A percentile compares a stretch with the other conserved stretches of the same genome.
Evolutionary conservation across 2,113 vertebrate species (phyloP).

Genomic region (Macrotus californicus): DNA sequence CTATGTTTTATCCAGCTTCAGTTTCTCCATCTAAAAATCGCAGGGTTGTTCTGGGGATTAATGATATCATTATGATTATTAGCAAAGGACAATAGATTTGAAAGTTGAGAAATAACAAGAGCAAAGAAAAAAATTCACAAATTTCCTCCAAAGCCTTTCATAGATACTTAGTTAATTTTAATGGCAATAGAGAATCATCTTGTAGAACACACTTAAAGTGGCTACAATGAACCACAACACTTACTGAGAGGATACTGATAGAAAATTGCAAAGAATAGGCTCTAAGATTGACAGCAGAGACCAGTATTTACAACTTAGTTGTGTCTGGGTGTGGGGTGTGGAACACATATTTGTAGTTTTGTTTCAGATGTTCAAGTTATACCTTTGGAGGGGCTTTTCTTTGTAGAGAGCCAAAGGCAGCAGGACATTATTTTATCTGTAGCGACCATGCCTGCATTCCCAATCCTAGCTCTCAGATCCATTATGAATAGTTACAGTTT

Average conservation of each 20-base stretch:
- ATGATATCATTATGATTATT: not conserved
- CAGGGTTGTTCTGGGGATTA: not conserved
- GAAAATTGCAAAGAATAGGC: not conserved
- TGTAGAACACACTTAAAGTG: not conserved
- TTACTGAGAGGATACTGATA: not conserved
- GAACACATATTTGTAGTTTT: not conserved
- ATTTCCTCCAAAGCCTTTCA: not conserved
- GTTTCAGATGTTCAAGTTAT: not conserved
- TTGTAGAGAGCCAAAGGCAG: not conserved
- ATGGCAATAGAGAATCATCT: not conserved
- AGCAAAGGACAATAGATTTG: not conserved
- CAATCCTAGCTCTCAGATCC: not conserved
- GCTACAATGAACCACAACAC: not conserved
- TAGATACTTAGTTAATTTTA: not conserved
- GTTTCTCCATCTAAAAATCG: not conserved
- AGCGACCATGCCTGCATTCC: not conserved
- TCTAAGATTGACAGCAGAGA: not conserved
- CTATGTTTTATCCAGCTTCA: not conserved
- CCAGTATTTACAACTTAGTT: not conserved
- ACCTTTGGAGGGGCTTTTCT: not conserved
- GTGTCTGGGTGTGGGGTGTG: too few relatives aligned
- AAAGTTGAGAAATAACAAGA: not conserved
- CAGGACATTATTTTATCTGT: not conserved
- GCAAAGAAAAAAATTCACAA: not conserved
- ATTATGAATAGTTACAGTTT: not conserved